Conservation (phyloP, 2,797 vertebrate genomes). For the Manis pentadactyla region DNA sequence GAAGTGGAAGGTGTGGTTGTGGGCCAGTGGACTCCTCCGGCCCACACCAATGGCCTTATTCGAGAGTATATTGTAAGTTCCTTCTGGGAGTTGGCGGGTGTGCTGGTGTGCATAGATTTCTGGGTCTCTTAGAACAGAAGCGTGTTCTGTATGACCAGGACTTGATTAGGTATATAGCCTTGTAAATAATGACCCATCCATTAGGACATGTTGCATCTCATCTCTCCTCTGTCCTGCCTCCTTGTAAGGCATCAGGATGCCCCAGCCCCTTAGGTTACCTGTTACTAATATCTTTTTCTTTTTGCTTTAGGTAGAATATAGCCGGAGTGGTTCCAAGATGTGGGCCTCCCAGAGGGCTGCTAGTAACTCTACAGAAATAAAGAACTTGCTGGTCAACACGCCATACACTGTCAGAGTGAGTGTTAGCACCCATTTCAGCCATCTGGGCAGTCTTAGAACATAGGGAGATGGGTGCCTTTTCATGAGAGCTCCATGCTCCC, state of each 20-base stretch:
- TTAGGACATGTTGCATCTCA: not conserved
- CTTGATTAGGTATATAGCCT: not conserved
- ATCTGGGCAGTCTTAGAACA: not conserved
- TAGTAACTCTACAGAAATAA: constrained; percentile 88
- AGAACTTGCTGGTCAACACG: constrained; percentile 87
- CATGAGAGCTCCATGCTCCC: not conserved
- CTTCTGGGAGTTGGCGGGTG: accelerated
- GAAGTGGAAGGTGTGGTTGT: constrained; percentile 91
- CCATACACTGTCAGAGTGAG: constrained; percentile 94
- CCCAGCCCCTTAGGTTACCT: not conserved
- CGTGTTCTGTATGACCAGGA: not conserved
- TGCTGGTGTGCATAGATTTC: not conserved
- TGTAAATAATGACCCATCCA: accelerated
- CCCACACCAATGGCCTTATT: constrained; percentile 93
- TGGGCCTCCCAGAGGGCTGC: constrained; percentile 93
- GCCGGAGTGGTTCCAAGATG: constrained; percentile 87
- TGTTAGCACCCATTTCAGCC: not conserved
- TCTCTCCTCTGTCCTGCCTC: not conserved
- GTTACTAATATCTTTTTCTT: not conserved
- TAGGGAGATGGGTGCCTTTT: not conserved
- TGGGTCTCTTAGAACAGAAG: not conserved
- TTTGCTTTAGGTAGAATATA: constrained; percentile 92
- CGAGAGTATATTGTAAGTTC: constrained; percentile 96
- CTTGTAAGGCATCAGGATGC: not conserved
- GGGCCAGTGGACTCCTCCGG: constrained; percentile 91